A percentile compares a stretch with the other conserved stretches of the same genome.
These are phyloP conservation scores for Oenanthe oenanthe DNA, from an alignment of 2,113 vertebrate genomes.

Conservation along the genomic window DNA sequence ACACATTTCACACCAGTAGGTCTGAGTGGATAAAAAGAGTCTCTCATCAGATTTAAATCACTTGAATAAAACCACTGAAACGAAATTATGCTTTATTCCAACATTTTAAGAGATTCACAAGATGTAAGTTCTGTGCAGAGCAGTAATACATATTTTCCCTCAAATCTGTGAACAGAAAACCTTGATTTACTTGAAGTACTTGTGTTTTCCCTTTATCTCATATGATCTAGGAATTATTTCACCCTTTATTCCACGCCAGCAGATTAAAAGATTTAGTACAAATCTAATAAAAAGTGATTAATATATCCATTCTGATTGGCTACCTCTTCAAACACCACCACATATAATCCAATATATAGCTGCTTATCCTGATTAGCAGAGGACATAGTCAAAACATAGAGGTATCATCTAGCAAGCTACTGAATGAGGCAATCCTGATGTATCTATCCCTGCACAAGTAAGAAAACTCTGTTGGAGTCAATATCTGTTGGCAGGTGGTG, in stretches of 20 bases:
- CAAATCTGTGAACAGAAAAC: background rate
- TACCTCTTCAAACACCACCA: background rate
- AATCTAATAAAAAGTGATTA: background rate
- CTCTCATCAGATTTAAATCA: background rate
- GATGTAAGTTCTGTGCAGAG: accelerated
- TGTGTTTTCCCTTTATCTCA: background rate
- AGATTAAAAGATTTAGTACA: background rate
- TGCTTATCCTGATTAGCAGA: conserved; percentile 21
- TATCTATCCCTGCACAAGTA: background rate
- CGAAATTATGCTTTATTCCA: background rate
- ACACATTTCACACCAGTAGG: background rate
- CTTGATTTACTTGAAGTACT: background rate
- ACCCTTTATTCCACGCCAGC: background rate
- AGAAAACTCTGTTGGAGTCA: conserved; percentile 26
- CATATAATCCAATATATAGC: background rate
- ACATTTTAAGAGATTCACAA: background rate
- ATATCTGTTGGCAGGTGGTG: conserved; percentile 5
- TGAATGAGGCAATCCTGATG: background rate
- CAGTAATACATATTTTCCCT: background rate
- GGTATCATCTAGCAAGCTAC: background rate
- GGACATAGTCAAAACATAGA: background rate
- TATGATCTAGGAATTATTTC: background rate
- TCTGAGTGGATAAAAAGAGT: background rate
- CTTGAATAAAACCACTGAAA: background rate
- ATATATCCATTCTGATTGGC: background rate